phyloP scores from a whole-genome alignment of 2,113 vertebrate genomes.

The Vulpes ferrilata region DNA sequence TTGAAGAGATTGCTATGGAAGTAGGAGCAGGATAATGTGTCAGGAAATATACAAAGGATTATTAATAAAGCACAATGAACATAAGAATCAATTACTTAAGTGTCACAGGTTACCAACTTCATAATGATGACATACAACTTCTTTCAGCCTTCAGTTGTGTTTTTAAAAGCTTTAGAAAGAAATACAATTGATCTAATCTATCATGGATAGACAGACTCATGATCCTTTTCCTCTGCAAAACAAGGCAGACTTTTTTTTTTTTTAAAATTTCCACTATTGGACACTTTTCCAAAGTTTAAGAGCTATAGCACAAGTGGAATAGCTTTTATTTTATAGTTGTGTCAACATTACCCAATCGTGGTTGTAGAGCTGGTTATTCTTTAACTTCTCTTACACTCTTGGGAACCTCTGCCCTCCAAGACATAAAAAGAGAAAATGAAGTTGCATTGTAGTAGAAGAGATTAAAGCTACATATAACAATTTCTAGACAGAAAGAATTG shows the following conservation, averaged over 20 bases:
- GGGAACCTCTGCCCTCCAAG: conserved; percentile 42
- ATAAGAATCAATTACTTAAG: conserved; percentile 69
- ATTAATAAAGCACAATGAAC: conserved; percentile 74
- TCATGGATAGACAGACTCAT: conserved; percentile 31
- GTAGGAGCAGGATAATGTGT: conserved; percentile 70
- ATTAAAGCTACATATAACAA: conserved; percentile 71
- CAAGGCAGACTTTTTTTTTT: background rate
- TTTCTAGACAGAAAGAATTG: conserved; percentile 48
- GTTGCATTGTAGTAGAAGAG: conserved; percentile 37
- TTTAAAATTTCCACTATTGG: conserved; percentile 24
- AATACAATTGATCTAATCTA: conserved; percentile 46
- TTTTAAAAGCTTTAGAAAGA: conserved; percentile 68
- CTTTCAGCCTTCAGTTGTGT: conserved; percentile 48
- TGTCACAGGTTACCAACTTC: conserved; percentile 59
- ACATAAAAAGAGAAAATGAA: conserved; percentile 68
- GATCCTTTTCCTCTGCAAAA: conserved; percentile 54
- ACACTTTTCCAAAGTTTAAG: conserved; percentile 47
- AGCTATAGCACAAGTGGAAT: conserved; percentile 25
- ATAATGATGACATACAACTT: conserved; percentile 64
- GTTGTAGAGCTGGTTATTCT: background rate
- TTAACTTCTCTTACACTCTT: conserved; percentile 26
- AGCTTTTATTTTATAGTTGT: conserved; percentile 59
- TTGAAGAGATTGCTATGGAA: conserved; percentile 70
- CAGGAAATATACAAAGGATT: conserved; percentile 73
- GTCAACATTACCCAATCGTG: background rate